Conservation (phyloP, 2,797 vertebrate species). For the Micromesistius poutassou region DNA sequence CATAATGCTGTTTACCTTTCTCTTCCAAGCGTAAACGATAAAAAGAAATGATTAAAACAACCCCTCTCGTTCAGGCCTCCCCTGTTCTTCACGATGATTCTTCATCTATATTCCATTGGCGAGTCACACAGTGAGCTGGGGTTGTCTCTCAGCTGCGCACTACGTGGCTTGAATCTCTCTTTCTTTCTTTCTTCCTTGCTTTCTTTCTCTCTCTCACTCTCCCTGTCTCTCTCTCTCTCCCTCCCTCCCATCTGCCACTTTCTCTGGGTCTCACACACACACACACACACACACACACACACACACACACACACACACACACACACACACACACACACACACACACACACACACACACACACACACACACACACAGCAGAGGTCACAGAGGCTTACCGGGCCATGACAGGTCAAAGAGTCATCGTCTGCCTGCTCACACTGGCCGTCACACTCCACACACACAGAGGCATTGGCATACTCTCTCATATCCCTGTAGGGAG, state of each 20-base stretch:
- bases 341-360: not conserved
- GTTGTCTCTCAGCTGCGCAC: not conserved
- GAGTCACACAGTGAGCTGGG: not conserved
- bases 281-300: not conserved
- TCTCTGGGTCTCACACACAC: not conserved
- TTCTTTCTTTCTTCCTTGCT: not conserved
- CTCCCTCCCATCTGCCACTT: no score
- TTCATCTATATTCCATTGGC: not conserved
- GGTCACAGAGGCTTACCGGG: conserved; percentile 75
- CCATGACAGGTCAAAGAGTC: conserved; percentile 87
- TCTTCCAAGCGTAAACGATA: not conserved
- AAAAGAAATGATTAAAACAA: not conserved
- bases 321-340: not conserved
- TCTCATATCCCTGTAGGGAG: conserved; percentile 79
- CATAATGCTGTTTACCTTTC: not conserved
- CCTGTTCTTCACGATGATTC: not conserved
- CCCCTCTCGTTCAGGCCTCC: not conserved
- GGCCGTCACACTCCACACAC: conserved; percentile 90
- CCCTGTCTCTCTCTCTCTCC: not conserved
- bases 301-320: not conserved
- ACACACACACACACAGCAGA: not conserved
- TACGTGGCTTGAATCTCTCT: conserved; percentile 6
- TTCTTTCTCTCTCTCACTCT: not conserved
- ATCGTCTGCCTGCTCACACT: conserved; percentile 90
- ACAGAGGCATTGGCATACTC: conserved; percentile 90